phyloP scores from a whole-genome alignment of 2,888 invertebrate genomes.

The Phalangium opilio region DNA sequence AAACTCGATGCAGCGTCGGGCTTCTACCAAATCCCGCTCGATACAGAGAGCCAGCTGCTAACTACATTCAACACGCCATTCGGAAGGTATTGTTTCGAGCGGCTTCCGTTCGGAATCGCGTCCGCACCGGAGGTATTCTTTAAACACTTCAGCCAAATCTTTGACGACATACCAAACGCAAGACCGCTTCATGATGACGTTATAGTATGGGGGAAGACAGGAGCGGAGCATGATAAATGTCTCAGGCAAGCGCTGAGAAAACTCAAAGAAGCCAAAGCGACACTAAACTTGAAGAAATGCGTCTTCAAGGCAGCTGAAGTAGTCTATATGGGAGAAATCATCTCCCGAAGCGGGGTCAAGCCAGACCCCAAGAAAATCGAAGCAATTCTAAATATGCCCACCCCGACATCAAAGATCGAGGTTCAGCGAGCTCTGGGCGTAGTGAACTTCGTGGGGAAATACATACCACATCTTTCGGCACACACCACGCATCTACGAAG shows the following conservation, averaged over 20 bases:
- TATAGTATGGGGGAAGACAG: slow-evolving; percentile 15
- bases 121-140: slow-evolving; percentile 13
- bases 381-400: slow-evolving; percentile 6
- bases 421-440: not conserved
- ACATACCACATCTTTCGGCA: slow-evolving; percentile 5
- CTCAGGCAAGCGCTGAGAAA: slow-evolving; percentile 14
- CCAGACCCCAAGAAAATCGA: slow-evolving; percentile 5
- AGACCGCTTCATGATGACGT: slow-evolving; percentile 18
- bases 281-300: slow-evolving; percentile 20
- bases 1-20: not conserved
- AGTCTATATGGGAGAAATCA: slow-evolving; percentile 10
- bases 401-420: slow-evolving; percentile 7
- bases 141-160: slow-evolving; percentile 5
- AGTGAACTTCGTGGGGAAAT: slow-evolving; percentile 3
- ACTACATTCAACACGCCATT: slow-evolving; percentile 23
- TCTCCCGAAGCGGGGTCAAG: slow-evolving; percentile 2
- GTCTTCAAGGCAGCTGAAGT: slow-evolving; percentile 12
- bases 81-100: slow-evolving; percentile 20
- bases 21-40: no score
- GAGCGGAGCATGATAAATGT: slow-evolving; percentile 15
- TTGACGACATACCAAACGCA: slow-evolving; percentile 12
- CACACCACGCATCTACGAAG: slow-evolving; percentile 6
- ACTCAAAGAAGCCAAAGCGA: slow-evolving; percentile 15
- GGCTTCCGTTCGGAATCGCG: slow-evolving; percentile 21
- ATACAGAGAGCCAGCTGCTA: slow-evolving; percentile 7